Base-by-base conservation (phyloP, 2,888 invertebrate species). In the Loripinus fragilis region DNA sequence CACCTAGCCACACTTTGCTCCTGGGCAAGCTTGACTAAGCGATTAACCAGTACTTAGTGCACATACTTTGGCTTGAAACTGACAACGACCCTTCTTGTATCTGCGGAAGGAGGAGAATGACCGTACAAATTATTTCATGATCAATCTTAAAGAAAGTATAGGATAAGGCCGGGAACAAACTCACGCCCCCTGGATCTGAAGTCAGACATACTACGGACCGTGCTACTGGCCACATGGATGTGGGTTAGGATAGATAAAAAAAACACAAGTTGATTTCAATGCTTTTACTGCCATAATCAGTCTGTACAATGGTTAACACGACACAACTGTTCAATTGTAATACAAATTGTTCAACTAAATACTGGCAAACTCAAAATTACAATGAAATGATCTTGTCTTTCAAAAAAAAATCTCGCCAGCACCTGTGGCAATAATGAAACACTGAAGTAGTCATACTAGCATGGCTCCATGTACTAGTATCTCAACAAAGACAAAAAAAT, bases 241-340 rank as follows among this genome's bases (percentile, higher is more conserved):
- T 10, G 15, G 41, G 15, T 20, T 3, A 25, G 52, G 52, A 25
- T 23, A 52, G 12, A 28, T 17, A 17, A 60, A 60, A 3, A 30
- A 33, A 60, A 60, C 1, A 60, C 60, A 60, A 33, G 7, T 60
- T 60, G 60, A 33, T 60, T 60, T 60, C 60, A 60, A 60, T 60
- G 30, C 60, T 60, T 52, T 60, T 60, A 60, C 60, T 60, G 60
- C 60, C 60, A 60, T 60, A 60, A 60, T 60, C 60, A 60, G 60
- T 60, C 60, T 60, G 60, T 60, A 60, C 60, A 60, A 60, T 60
- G 60, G 60, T 60, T 60, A 60, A 60, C 60, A 60, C 60, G 60
- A 60, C 60, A 60, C 60, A 60, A 60, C 60, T 60, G 60, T 60
- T 60, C 60, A 60, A 30, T 60, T 60, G 60, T 60, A 60, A 60